Base-by-base conservation (phyloP, 2,113 vertebrate genomes). In the Chaetops frenatus region DNA sequence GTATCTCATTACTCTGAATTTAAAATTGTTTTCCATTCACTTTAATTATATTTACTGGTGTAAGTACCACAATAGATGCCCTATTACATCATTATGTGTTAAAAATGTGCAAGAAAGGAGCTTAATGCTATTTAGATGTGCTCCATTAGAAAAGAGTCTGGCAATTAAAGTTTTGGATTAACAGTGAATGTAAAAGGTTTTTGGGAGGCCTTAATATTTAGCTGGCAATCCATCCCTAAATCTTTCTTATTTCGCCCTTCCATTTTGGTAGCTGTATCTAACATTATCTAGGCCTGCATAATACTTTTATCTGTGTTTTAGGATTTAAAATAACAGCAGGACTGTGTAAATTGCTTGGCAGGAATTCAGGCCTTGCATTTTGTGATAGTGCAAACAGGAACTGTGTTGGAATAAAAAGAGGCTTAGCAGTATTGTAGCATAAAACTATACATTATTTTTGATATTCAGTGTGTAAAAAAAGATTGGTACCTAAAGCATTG, bases 101-200 rank as follows among this genome's bases (percentile, higher is more conserved):
- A 47, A 96, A 90, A 97, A 88, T 74, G 33, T 62, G 74, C 87
- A 80, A 85, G 50, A 73, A 93, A 93, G 47, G 66, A 87, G 17
- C 29, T 93, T 78, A 85, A 51, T 44, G 54, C 48, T 67, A 22
- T 94, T 94, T 65, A 76, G 35, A 72, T 66, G 27, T 74, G 45
- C 22, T 90, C n/a, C 7, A 1, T 81, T 90, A 86, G 65, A 86
- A 91, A 86, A 74, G 21, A 81, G 50, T 70, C 53, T 86, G 58
- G 44, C 40, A 71, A 13, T 4, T 2, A 56, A 90, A n/a, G 28
- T 57, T 96, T 94, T 92, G 50, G 57, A 84, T 86, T 84, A 90
- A 51, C 27, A 38, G 33, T 60, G 38, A 94, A 81, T 78, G 27
- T 20, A 24, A 38, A 90, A 86, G 6, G 13, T 19, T 88, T 45